These are phyloP conservation scores for Conops quadrifasciatus DNA, from an alignment of 2,888 invertebrate genomes.

Conservation along the genomic window DNA sequence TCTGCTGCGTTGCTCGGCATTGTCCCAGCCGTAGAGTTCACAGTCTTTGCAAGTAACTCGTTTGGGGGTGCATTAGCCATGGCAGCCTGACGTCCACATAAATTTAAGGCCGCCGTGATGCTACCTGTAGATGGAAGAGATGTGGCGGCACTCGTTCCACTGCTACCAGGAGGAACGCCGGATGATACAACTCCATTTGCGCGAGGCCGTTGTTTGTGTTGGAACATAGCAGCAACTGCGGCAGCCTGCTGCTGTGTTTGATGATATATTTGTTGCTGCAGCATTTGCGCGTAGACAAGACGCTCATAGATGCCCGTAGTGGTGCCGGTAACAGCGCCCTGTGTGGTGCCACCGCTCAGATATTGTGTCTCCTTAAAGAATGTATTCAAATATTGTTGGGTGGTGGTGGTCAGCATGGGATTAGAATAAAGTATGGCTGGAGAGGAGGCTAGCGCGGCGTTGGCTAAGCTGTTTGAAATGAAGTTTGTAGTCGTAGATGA, in stretches of 20 bases:
- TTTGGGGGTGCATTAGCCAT: slow-evolving; percentile 26
- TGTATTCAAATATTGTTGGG: slow-evolving; percentile 49
- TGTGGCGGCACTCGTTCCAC: slow-evolving; percentile 6
- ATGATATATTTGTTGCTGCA: slow-evolving; percentile 47
- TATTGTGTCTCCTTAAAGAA: slow-evolving; percentile 51
- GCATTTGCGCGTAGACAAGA: slow-evolving; percentile 49
- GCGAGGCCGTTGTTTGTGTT: slow-evolving; percentile 64
- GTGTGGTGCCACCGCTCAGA: slow-evolving; percentile 37
- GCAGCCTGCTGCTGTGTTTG: slow-evolving; percentile 47
- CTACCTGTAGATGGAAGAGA: not conserved
- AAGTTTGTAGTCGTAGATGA: slow-evolving; percentile 46
- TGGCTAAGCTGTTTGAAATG: slow-evolving; percentile 45
- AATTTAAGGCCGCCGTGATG: slow-evolving; percentile 23
- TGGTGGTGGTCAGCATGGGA: slow-evolving; percentile 48
- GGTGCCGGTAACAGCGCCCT: slow-evolving; percentile 37
- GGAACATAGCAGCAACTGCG: slow-evolving; percentile 45
- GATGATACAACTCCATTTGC: slow-evolving; percentile 27
- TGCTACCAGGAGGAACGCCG: slow-evolving; percentile 9
- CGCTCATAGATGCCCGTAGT: slow-evolving; percentile 47
- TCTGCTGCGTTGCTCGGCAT: slow-evolving; percentile 26
- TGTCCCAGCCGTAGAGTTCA: not conserved
- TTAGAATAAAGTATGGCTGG: slow-evolving; percentile 49
- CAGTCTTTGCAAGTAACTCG: slow-evolving; percentile 33
- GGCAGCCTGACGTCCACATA: slow-evolving; percentile 38
- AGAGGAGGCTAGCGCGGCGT: slow-evolving; percentile 44